Conservation (phyloP, 2,888 invertebrate genomes). For the Parnassius apollo region DNA sequence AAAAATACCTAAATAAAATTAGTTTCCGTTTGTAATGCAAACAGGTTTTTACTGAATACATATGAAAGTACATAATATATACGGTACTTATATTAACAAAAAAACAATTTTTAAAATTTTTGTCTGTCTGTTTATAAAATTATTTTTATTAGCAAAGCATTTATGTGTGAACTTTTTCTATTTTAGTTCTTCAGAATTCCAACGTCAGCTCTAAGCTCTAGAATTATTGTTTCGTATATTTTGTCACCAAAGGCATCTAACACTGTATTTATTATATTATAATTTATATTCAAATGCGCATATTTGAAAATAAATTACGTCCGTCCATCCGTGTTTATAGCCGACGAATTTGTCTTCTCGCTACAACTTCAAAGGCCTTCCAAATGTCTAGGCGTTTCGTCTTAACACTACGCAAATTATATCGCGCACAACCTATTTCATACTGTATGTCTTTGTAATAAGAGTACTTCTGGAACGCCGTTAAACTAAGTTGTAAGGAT, state of each 20-base stretch:
- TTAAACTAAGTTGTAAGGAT: constrained; percentile 18
- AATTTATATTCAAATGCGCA: constrained; percentile 9
- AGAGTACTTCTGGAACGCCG: background rate
- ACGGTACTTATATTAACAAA: too few species aligned
- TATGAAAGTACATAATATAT: too few species aligned
- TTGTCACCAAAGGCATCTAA: background rate
- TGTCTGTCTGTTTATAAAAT: too few species aligned
- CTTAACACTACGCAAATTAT: constrained; percentile 28
- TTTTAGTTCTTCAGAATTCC: background rate
- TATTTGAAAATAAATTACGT: constrained; percentile 11
- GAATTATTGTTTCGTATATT: background rate
- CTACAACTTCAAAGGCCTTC: constrained; percentile 15
- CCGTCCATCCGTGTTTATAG: background rate
- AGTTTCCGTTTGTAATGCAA: too few species aligned
- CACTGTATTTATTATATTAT: background rate
- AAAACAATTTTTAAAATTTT: too few species aligned
- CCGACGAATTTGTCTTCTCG: background rate
- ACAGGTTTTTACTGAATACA: too few species aligned
- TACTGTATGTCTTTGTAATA: background rate
- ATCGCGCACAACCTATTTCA: constrained; percentile 1
- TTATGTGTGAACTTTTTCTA: too few species aligned
- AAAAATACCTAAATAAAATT: too few species aligned
- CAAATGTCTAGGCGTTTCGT: constrained; percentile 9
- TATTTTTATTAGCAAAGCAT: too few species aligned
- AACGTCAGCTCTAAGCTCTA: background rate